phyloP scores from a whole-genome alignment of 2,113 vertebrate genomes.

The Ardeotis arabs region DNA sequence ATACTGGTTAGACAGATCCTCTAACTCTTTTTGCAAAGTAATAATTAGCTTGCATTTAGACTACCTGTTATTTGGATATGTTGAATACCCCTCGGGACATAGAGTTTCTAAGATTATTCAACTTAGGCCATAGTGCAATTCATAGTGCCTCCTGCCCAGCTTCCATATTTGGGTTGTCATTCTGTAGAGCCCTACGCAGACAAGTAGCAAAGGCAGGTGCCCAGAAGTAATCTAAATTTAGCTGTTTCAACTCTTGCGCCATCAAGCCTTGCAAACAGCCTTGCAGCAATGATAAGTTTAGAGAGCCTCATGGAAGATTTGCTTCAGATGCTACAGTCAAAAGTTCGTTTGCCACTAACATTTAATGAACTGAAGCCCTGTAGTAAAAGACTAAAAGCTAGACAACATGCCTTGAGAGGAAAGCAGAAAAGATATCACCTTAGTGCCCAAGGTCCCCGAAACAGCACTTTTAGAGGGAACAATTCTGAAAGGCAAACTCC shows the following conservation, averaged over 20 bases:
- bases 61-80: neutral
- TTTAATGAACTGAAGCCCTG: neutral
- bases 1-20: neutral
- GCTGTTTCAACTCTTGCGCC: neutral
- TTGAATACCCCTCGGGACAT: neutral
- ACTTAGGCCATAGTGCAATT: neutral
- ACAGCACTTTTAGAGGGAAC: neutral
- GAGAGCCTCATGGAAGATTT: neutral
- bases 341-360: neutral
- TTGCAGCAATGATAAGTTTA: neutral
- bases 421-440: neutral
- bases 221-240: neutral
- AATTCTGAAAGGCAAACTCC: neutral
- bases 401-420: neutral
- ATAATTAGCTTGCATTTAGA: neutral
- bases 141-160: neutral
- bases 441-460: neutral
- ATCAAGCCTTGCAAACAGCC: neutral
- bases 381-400: neutral
- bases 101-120: neutral
- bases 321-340: neutral
- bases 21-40: neutral
- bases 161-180: neutral
- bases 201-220: neutral
- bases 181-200: neutral